Percentiles rank a stretch among this genome's conserved stretches.
Evolutionary conservation across 1,140 invertebrate genomes (phyloP).

Genomic region (Lordiphosa clarofinis): DNA sequence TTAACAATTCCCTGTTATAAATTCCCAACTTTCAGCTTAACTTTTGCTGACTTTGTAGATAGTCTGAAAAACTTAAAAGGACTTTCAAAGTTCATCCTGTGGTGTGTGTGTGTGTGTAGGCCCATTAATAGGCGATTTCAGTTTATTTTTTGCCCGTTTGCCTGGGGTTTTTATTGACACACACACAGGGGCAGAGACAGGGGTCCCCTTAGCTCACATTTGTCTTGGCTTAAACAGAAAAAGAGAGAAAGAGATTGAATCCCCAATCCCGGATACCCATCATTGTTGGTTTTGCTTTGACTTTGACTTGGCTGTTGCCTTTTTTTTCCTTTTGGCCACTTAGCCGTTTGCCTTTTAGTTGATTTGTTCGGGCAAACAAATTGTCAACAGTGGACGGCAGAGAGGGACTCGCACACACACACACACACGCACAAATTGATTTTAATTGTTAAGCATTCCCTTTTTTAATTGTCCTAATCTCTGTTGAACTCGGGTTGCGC

Average conservation of each 20-base stretch:
- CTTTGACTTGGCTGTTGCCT: constrained; percentile 23
- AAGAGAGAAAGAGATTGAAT: constrained; percentile 27
- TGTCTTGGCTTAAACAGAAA: constrained; percentile 30
- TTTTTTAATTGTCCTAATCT: constrained; percentile 76
- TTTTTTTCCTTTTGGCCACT: constrained; percentile 35
- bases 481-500: constrained; percentile 47
- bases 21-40: constrained; percentile 34
- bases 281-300: constrained; percentile 48
- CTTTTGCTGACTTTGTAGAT: constrained; percentile 62
- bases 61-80: constrained; percentile 32
- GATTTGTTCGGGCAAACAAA: constrained; percentile 73
- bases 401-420: constrained; percentile 16
- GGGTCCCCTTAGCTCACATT: constrained; percentile 8
- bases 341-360: constrained; percentile 59
- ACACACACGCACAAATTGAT: constrained; percentile 63
- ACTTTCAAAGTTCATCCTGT: not conserved
- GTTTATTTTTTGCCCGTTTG: constrained; percentile 70
- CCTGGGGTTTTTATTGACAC: constrained; percentile 59
- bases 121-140: constrained; percentile 72
- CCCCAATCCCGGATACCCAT: constrained; percentile 27
- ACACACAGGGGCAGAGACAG: not conserved
- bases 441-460: constrained; percentile 76
- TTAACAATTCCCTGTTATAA: too few species aligned
- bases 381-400: constrained; percentile 53
- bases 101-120: constrained; percentile 10